Percentiles rank a stretch among this genome's conserved stretches.
These are phyloP conservation scores for Ciconia stormi DNA, from an alignment of 2,113 vertebrate genomes.

Conservation along the genomic window DNA sequence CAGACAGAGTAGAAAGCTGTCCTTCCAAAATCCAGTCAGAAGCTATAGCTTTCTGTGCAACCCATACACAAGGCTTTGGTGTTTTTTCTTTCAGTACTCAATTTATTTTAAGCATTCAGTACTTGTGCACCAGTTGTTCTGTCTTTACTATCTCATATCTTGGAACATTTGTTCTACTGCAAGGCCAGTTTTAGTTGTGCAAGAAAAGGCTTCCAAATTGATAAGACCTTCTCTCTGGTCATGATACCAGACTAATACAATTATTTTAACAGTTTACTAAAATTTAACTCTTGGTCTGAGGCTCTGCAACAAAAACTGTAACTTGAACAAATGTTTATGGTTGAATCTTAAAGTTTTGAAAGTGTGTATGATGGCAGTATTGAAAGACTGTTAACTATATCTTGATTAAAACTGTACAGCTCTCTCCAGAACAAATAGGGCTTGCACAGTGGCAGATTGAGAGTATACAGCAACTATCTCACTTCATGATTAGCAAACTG, in stretches of 20 bases:
- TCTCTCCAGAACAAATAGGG: background rate
- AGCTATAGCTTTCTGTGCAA: background rate
- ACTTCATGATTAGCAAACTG: background rate
- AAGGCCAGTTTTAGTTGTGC: background rate
- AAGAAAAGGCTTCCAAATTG: background rate
- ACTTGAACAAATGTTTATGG: background rate
- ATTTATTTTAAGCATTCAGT: background rate
- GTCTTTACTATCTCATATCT: background rate
- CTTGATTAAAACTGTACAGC: background rate
- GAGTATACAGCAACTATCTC: background rate
- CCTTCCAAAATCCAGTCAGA: background rate
- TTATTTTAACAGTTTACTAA: background rate
- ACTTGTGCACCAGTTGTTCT: background rate
- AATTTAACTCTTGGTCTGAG: background rate
- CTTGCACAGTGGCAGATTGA: background rate
- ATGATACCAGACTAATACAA: background rate
- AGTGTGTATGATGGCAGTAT: background rate
- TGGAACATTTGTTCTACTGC: background rate
- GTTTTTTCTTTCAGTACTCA: background rate
- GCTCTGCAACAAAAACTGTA: background rate
- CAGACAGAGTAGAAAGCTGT: background rate
- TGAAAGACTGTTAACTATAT: background rate
- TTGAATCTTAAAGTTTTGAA: background rate
- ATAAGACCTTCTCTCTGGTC: background rate
- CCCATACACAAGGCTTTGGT: background rate